Evolutionary conservation across 2,888 invertebrate genomes (phyloP).

Genomic region (Pomacea canaliculata): DNA sequence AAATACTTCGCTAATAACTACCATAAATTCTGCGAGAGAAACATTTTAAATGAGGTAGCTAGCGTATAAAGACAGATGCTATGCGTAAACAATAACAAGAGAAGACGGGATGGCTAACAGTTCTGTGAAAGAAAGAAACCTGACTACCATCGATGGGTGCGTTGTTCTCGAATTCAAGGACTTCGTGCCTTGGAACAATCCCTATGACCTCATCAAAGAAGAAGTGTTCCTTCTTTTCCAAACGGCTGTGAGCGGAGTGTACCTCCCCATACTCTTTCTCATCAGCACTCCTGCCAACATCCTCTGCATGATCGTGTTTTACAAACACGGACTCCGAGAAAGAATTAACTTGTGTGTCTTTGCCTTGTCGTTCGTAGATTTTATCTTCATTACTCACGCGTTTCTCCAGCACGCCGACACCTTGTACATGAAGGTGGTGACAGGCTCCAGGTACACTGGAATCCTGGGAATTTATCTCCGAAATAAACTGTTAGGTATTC

Average conservation of each 20-base stretch:
- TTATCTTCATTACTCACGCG: neutral
- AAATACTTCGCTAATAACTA: too few species aligned
- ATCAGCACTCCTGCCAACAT: neutral
- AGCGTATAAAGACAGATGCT: too few species aligned
- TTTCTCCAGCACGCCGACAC: neutral
- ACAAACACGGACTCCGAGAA: neutral
- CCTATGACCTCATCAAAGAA: neutral
- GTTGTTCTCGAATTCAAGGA: neutral
- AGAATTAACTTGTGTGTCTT: neutral
- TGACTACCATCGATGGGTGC: too few species aligned
- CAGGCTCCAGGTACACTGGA: neutral
- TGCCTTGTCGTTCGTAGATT: neutral
- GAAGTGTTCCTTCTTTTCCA: neutral
- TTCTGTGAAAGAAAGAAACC: too few species aligned
- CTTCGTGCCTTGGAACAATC: neutral
- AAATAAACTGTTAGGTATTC: neutral
- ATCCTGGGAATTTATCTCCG: neutral
- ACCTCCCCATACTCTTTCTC: neutral
- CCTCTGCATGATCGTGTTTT: constrained; percentile 1
- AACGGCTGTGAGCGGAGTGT: neutral
- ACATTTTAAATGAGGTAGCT: too few species aligned
- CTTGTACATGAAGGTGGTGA: neutral
- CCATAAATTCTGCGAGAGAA: too few species aligned
- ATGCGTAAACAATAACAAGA: too few species aligned
- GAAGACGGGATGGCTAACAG: too few species aligned